Conservation (phyloP, 2,113 vertebrate species). For the Ptilorrhoa leucosticta region DNA sequence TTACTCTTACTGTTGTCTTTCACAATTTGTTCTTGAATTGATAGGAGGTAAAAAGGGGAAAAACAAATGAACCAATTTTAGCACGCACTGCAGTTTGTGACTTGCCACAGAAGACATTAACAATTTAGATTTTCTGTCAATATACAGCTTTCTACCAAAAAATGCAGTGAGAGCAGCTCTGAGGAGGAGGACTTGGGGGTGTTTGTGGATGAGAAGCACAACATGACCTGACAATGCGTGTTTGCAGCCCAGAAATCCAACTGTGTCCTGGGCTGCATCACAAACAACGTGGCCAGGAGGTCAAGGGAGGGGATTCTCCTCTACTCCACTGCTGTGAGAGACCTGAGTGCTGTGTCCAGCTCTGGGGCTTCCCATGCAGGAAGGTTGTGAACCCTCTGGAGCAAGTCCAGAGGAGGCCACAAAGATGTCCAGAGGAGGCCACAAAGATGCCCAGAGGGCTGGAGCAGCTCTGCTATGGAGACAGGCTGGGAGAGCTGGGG, state of each 20-base stretch:
- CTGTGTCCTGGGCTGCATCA: background rate
- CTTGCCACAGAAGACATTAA: background rate
- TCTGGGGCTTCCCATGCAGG: too few relatives aligned
- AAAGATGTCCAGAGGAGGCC: background rate
- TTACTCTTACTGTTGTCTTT: background rate
- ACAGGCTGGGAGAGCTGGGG: background rate
- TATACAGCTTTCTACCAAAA: background rate
- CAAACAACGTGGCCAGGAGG: accelerated
- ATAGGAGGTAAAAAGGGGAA: background rate
- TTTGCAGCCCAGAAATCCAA: background rate
- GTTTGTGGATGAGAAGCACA: background rate
- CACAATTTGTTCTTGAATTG: background rate
- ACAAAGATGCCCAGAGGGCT: background rate
- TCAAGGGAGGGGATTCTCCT: background rate
- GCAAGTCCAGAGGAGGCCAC: background rate
- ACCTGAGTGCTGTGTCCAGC: background rate
- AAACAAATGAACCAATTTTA: background rate
- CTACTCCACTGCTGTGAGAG: accelerated
- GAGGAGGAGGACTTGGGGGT: background rate
- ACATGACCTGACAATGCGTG: too few relatives aligned
- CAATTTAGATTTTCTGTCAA: background rate
- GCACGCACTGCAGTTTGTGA: background rate
- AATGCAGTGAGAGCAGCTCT: background rate
- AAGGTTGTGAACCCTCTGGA: background rate
- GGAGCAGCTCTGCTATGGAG: background rate